phyloP scores from a whole-genome alignment of 1,140 invertebrate genomes.

The Campoletis sonorensis region DNA sequence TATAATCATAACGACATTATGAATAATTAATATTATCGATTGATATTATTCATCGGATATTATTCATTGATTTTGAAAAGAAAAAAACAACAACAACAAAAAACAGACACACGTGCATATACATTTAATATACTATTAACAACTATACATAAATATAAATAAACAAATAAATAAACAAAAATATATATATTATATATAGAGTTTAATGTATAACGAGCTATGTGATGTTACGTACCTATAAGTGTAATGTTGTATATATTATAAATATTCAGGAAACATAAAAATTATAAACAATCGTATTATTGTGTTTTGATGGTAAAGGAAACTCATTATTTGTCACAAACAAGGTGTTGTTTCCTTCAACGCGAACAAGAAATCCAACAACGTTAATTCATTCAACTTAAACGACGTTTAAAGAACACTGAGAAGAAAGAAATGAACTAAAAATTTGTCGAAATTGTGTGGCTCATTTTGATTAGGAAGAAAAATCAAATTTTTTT shows the following conservation, averaged over 20 bases:
- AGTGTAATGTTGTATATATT: conserved; percentile 74
- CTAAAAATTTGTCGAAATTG: no score
- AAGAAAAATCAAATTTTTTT: no score
- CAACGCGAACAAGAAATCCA: background rate
- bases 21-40: conserved; percentile 7
- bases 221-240: conserved; percentile 76
- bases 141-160: conserved; percentile 54
- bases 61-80: no score
- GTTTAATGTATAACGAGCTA: conserved; percentile 71
- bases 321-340: background rate
- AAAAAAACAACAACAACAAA: no score
- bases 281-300: conserved; percentile 61
- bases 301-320: conserved; percentile 32
- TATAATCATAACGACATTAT: conserved; percentile 1
- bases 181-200: conserved; percentile 31
- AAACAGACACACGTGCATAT: conserved; percentile 46
- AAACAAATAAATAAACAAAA: no score
- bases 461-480: no score
- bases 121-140: conserved; percentile 63
- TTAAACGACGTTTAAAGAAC: background rate
- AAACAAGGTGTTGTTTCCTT: no score
- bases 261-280: conserved; percentile 61
- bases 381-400: background rate
- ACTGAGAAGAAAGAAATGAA: no score
- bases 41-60: background rate